These are phyloP conservation scores for Colinus virginianus DNA, from an alignment of 2,113 vertebrate species.

Conservation along the genomic window DNA sequence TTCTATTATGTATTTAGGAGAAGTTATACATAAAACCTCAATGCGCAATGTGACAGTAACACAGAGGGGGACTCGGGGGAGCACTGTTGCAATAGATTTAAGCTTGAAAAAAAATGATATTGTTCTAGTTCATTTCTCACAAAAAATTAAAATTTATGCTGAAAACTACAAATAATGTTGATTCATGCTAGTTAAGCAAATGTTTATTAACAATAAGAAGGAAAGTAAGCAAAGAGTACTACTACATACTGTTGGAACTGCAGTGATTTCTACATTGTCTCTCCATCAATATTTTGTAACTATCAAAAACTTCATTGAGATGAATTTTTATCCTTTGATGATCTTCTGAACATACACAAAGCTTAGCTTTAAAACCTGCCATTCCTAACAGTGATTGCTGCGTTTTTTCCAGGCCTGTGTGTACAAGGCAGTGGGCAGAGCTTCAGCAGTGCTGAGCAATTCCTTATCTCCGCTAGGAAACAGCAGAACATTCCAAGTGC, in stretches of 20 bases:
- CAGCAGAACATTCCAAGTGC: not conserved
- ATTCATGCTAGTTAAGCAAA: not conserved
- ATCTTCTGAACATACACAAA: not conserved
- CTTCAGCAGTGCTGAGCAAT: accelerated
- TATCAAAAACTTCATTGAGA: accelerated
- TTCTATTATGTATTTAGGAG: not conserved
- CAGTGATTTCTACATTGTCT: not conserved
- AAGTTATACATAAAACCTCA: not conserved
- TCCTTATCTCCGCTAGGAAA: accelerated
- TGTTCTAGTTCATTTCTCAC: not conserved
- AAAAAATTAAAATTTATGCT: not conserved
- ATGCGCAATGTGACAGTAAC: not conserved
- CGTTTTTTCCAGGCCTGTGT: not conserved
- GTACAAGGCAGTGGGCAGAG: not conserved
- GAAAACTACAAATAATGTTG: not conserved
- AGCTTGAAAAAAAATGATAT: not conserved
- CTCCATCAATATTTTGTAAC: not conserved
- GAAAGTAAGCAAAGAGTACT: not conserved
- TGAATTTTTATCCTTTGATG: not conserved
- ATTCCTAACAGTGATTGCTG: not conserved
- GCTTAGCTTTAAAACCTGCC: not conserved
- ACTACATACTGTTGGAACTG: not conserved
- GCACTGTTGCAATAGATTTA: not conserved
- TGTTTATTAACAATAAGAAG: not conserved
- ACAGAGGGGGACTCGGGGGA: not conserved